Evolutionary conservation across 2,113 vertebrate genomes (phyloP), one percentile per base, ranked within the genome.

Genomic region (Pithys albifrons): DNA sequence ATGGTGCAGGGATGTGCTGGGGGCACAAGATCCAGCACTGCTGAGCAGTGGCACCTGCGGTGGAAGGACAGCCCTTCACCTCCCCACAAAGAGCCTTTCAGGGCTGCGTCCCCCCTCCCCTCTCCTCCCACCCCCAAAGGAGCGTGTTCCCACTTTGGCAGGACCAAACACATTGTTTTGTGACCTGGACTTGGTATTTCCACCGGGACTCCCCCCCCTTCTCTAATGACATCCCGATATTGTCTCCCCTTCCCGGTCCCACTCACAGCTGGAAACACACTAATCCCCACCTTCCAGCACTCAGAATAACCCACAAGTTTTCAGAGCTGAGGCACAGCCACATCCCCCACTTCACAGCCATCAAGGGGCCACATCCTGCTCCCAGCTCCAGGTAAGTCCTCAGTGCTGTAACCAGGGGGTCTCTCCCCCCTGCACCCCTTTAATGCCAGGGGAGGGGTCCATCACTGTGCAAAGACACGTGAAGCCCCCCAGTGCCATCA

Each of bases 211-310:
- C 66, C 88, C 93, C 91, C 91, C 89, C 62, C 92, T 93, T 46
- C 89, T 85, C 91, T 82, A 97, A 97, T 91, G 94, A 97, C 95
- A 96, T 96, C 97, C 93, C 94, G 82, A 95, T 73, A 97, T 97
- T 97, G 91, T 96, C 95, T 94, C 93, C 97, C 89, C 94, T 96
- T 95, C 97, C 97, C 83, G 94, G 69, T 65, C 86, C 93, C 18
- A 6, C 89, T 89, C 83, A n/a, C 95, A 97, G 96, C 96, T 96
- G 96, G 94, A 81, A 95, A 93, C 75, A 37, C 5, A 72, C 96
- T 93, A 94, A 93, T 77, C 94, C 94, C 69, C 62, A n/a, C 82
- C 72, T 52, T 8, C 37, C 28, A 4, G 88, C 90, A 29, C 96
- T 78, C 95, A 96, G 70, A 97, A 95, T 91, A 95, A 81, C 95